Evolutionary conservation across 2,888 invertebrate genomes (phyloP).

Genomic region (Pheosia gnoma): DNA sequence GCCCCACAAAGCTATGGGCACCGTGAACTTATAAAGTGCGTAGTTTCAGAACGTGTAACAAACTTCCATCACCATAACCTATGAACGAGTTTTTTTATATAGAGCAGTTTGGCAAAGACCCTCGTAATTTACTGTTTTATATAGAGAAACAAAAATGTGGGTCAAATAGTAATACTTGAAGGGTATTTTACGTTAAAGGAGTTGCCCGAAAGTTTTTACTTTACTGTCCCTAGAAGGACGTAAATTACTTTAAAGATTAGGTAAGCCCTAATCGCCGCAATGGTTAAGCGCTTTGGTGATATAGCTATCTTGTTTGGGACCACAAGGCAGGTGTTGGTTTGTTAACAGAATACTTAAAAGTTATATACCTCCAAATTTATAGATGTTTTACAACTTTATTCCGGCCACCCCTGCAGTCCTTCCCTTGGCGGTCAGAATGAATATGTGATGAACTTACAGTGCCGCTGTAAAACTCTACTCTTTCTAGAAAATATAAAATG

Average conservation of each 20-base stretch:
- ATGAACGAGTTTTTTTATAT: conserved; percentile 33
- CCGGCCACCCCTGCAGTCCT: too few relatives aligned
- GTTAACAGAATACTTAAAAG: too few relatives aligned
- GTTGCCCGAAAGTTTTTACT: not conserved
- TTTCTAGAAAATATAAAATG: conserved; percentile 1
- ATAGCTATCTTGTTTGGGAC: too few relatives aligned
- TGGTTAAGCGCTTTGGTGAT: too few relatives aligned
- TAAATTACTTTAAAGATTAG: too few relatives aligned
- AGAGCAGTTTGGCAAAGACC: conserved; percentile 26
- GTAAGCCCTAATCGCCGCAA: too few relatives aligned
- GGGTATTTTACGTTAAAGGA: not conserved
- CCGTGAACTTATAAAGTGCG: conserved; percentile 32
- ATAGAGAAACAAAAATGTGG: conserved; percentile 24
- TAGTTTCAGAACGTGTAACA: conserved; percentile 25
- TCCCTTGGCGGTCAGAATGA: conserved; percentile 15
- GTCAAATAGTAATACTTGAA: conserved; percentile 7
- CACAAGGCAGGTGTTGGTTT: too few relatives aligned
- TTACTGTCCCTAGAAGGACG: not conserved
- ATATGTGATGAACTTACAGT: conserved; percentile 23
- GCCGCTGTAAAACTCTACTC: conserved; percentile 17
- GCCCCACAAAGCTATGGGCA: not conserved
- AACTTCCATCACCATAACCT: conserved; percentile 31
- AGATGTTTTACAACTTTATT: too few relatives aligned
- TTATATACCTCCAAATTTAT: too few relatives aligned
- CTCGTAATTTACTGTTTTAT: conserved; percentile 32